Base-by-base conservation (phyloP, 2,113 vertebrate species). In the Pseudonaja textilis region DNA sequence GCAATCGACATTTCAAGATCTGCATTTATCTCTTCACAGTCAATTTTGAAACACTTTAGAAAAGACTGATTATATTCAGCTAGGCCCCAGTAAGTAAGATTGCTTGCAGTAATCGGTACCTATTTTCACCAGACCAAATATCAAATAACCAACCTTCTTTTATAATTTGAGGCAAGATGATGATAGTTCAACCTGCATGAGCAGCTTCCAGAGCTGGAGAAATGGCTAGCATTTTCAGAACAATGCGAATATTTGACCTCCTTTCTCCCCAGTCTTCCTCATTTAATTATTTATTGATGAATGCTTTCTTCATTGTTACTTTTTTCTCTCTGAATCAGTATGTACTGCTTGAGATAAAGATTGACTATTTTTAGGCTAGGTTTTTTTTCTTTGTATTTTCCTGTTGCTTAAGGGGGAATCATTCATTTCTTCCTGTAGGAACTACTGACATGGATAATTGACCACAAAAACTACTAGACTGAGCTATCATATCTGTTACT, bases 401-500 rank as follows among this genome's bases (percentile, higher is more conserved):
- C 59, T 64, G 26, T 64, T 64, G 59, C 29, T 64, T 64, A 64
- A 64, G 45, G 23, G 11, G 20, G 20, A 64, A 42, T 50, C 61
- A 26, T 4, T 69, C n/a, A 85, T 87, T 93, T 87, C 16, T 87
- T 34, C 34, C 89, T n/a, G n/a, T 25, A 87, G 81, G 89, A 56
- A 87, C 6, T 57, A 87, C 93, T 26, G 26, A 8, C 85, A 69
- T 61, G 69, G 88, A 89, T 6, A 89, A 89, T 91, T 94, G 95
- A 90, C 45, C 88, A 93, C 25, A 57, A 94, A 94, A 69, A 90
- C 34, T 12, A 61, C 64, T 91, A 4, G 94, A 93, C 18, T 94
- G 91, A 39, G 74, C 92, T 52, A 89, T 50, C 1, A 23, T 47
- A 85, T 94, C 93, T 90, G 90, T 52, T 34, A 26, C 85, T 89